Evolutionary conservation across 2,888 invertebrate genomes (phyloP).

Genomic region (Lithophane socia): DNA sequence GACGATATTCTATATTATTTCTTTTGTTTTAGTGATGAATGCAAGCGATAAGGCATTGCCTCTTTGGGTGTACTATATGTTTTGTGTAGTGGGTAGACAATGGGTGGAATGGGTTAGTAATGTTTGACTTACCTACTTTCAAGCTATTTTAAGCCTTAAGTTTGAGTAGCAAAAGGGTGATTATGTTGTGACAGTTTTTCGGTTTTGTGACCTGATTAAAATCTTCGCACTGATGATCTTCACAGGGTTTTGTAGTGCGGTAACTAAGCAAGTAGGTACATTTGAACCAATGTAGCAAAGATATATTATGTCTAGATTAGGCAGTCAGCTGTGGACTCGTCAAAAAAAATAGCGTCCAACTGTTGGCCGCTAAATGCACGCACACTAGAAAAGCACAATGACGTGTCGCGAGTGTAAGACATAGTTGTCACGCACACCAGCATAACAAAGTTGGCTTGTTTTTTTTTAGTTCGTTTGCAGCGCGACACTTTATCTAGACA

Average conservation of each 20-base stretch:
- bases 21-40: slow-evolving; percentile 63
- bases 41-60: slow-evolving; percentile 62
- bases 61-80: slow-evolving; percentile 61
- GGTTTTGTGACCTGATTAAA: slow-evolving; percentile 6
- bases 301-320: no score
- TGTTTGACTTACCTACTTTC: neutral
- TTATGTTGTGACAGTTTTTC: neutral
- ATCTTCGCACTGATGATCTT: neutral
- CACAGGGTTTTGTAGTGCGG: neutral
- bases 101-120: slow-evolving; percentile 46
- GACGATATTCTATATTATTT: slow-evolving; percentile 60
- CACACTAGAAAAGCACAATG: no score
- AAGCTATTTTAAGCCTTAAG: slow-evolving; percentile 17
- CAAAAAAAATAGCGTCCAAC: no score
- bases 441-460: no score
- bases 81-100: slow-evolving; percentile 45
- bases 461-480: no score
- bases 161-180: neutral
- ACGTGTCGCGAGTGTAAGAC: no score
- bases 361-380: no score
- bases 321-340: no score
- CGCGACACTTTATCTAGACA: no score
- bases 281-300: neutral
- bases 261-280: neutral
- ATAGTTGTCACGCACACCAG: no score